Base-by-base conservation (phyloP, 2,888 invertebrate species). In the Melieria omissa region DNA sequence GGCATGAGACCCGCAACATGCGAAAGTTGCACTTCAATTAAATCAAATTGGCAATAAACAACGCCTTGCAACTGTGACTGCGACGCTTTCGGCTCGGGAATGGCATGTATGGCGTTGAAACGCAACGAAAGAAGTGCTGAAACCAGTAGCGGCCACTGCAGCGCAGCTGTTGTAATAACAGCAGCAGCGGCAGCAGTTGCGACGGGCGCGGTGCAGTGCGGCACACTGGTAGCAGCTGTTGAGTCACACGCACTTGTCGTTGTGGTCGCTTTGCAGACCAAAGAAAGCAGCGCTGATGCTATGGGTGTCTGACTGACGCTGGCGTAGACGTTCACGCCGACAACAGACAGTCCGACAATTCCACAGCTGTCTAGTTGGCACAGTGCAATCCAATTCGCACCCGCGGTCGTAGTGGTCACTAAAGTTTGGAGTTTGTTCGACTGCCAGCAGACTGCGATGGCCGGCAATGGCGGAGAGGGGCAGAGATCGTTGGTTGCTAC, bases 181-280 rank as follows among this genome's bases (percentile, higher is more conserved):
- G 45, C 63, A 65, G 46, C 57, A 67, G 65, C 54, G 57, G 14
- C 14, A 45, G 47, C 42, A 41, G 67, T 12, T 16, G 45, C 29
- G 14, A 54, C 52, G 44, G 55, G 46, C n/a, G 46, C 14, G 4
- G 45, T 47, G 29, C 9, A 67, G 29, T 61, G 7, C 29, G 58
- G 52, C 45, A n/a, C 14, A 16, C n/a, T 46, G 49, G 61, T 49
- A 46, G 63, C 64, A 68, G 65, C 61, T 67, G 61, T 71, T 73
- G 73, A 73, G 68, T 73, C 73, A 73, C 71, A 12, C 29, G 14
- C 8, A 49, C 29, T 60, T 44, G 42, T 49, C 29, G 49, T 60
- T 67, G 7, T 16, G 42, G 12, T 42, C 10, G 58, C 3, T 9
- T 58, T 5, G 42, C 29, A 44, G 29, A 29, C 29, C 29, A 29